Percentiles rank a stretch among this genome's conserved stretches.
phyloP scores from a whole-genome alignment of 2,113 vertebrate species.

The Hippocampus zosterae region DNA sequence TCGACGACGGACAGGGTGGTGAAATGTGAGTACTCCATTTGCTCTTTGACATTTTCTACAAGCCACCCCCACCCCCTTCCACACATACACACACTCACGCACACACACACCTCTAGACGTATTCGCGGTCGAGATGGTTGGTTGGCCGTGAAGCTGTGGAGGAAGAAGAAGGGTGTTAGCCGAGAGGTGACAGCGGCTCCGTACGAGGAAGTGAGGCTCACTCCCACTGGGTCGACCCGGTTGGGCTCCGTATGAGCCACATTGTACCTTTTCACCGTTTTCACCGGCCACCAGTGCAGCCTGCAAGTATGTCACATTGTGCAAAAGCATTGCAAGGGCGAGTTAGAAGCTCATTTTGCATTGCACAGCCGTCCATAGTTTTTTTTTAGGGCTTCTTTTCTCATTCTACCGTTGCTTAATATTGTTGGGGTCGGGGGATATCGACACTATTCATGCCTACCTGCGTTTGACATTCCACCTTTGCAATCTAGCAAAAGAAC shows the following conservation, averaged over 20 bases:
- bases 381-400: neutral
- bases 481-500: constrained; percentile 55
- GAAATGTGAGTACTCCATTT: constrained; percentile 82
- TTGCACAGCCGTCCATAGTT: constrained; percentile 45
- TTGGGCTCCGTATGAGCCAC: constrained; percentile 25
- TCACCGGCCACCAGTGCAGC: neutral
- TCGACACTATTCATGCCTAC: constrained; percentile 12
- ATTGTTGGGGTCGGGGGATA: neutral
- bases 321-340: constrained; percentile 34
- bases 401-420: neutral
- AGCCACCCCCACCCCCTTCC: neutral
- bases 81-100: no score
- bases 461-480: constrained; percentile 57
- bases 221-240: constrained; percentile 41
- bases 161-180: constrained; percentile 74
- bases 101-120: neutral
- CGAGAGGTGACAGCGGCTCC: constrained; percentile 57
- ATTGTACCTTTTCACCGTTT: constrained; percentile 3
- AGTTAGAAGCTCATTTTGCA: constrained; percentile 45
- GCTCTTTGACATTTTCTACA: neutral
- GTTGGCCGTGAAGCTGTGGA: constrained; percentile 26
- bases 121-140: constrained; percentile 36
- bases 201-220: constrained; percentile 75
- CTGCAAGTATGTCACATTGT: constrained; percentile 30
- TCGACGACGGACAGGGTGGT: constrained; percentile 95